These are phyloP conservation scores for Fratercula arctica DNA, from an alignment of 2,797 vertebrate species.

Conservation along the genomic window DNA sequence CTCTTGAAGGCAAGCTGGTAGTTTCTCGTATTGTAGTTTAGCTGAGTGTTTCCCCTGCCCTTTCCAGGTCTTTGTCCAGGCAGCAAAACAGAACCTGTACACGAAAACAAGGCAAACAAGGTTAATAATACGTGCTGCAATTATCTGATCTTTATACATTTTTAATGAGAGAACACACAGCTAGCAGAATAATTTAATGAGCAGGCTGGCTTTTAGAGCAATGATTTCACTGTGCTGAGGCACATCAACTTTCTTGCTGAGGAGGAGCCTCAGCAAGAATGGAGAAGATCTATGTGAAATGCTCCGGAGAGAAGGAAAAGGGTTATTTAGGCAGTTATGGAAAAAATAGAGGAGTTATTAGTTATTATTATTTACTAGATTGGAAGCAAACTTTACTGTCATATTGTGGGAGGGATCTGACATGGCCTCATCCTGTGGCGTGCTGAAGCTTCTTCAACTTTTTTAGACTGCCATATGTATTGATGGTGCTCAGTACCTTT, in stretches of 20 bases:
- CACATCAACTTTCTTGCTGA: slow-evolving; percentile 74
- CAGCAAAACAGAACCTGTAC: slow-evolving; percentile 66
- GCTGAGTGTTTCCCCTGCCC: slow-evolving; percentile 46
- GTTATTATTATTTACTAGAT: slow-evolving; percentile 34
- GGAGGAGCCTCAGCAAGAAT: slow-evolving; percentile 64
- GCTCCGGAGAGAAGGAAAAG: slow-evolving; percentile 71
- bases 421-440: not conserved
- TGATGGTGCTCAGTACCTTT: not conserved
- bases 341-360: slow-evolving; percentile 41
- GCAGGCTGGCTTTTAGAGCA: slow-evolving; percentile 72
- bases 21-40: slow-evolving; percentile 53
- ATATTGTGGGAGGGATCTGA: slow-evolving; percentile 60
- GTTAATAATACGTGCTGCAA: slow-evolving; percentile 78
- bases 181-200: slow-evolving; percentile 81
- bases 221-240: slow-evolving; percentile 68
- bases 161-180: slow-evolving; percentile 82
- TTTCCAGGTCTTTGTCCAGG: slow-evolving; percentile 65
- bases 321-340: slow-evolving; percentile 74
- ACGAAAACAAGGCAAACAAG: slow-evolving; percentile 70
- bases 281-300: slow-evolving; percentile 73
- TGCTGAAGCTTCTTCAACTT: not conserved
- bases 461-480: not conserved
- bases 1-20: slow-evolving; percentile 13
- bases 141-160: slow-evolving; percentile 82
- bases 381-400: slow-evolving; percentile 50